Percentiles rank a stretch among this genome's conserved stretches.
phyloP scores from a whole-genome alignment of 2,113 vertebrate species.

The Erythrocebus patas region DNA sequence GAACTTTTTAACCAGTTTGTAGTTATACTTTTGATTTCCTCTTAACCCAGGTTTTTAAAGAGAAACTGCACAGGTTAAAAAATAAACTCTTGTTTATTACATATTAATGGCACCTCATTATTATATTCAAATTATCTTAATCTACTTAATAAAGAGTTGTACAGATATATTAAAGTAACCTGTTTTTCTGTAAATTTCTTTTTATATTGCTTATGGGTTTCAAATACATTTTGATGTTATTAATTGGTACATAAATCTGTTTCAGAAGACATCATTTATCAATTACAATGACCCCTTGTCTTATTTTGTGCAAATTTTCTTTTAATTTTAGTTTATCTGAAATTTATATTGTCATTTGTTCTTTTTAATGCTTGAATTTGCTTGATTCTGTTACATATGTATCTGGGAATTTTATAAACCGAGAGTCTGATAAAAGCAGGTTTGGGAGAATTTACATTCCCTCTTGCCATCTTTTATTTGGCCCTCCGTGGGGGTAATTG shows the following conservation, averaged over 20 bases:
- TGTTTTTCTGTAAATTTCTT: neutral
- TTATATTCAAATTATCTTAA: slow-evolving; percentile 5
- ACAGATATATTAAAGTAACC: neutral
- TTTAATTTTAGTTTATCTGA: neutral
- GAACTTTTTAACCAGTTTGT: slow-evolving; percentile 1
- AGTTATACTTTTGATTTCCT: slow-evolving; percentile 34
- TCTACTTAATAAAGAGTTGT: neutral
- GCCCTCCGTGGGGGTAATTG: neutral
- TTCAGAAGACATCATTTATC: neutral
- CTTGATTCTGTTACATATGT: neutral
- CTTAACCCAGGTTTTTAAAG: slow-evolving; percentile 3
- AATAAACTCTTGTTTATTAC: neutral
- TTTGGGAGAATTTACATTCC: neutral
- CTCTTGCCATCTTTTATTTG: neutral
- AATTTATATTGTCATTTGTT: neutral
- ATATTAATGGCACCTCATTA: neutral
- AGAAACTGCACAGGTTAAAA: neutral
- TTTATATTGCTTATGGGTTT: neutral
- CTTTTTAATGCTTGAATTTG: neutral
- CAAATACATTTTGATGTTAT: neutral
- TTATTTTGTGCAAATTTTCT: slow-evolving; percentile 2
- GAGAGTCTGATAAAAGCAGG: neutral
- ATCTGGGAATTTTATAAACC: neutral
- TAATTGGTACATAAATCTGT: slow-evolving; percentile 30
- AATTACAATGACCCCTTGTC: neutral